Evolutionary conservation across 2,113 vertebrate genomes (phyloP), one percentile per base, ranked within the genome.

Genomic region (Callionymus lyra): DNA sequence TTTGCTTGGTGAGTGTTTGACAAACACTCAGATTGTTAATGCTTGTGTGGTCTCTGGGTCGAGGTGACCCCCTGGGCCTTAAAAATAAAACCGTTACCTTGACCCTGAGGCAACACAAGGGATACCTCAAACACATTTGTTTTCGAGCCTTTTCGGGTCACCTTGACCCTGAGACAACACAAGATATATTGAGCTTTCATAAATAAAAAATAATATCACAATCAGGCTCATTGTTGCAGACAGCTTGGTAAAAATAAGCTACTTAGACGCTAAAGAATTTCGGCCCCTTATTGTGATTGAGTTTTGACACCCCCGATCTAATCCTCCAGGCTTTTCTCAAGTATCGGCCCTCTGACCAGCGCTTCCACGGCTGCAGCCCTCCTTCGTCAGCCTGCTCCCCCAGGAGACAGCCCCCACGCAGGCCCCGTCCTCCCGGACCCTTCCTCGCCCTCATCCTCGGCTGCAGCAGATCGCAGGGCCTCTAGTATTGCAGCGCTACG

Each of bases 401-500:
- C 87, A 1, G 85, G 88, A 59, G 91, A 93, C 59, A 81, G 77
- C 33, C 83, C 88, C 77, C 86, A 61, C 47, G 76, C 87, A 6
- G 89, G 93, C 46, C 85, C 92, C 1, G 80, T 84, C 65, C 77
- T 82, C 50, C 60, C 76, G 2, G 78, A 81, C 59, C 75, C 91
- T 18, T 85, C 82, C 32, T 59, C 80, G 38, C 49, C 79, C 49
- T 56, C 82, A 31, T 68, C 88, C 45, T 83, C 86, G 1, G 82
- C 78, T 0, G 90, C 89, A 0, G 93, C 93, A 6, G 93, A 97
- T 82, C 87, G 93, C 58, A 82, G 93, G 53, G 93, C 93, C 19
- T 94, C 93, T 37, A 97, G 93, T 78, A 97, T 97, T 63, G 93
- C 93, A 1, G 91, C 93, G 5, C 84, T 95, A 74, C 84, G 93